phyloP scores from a whole-genome alignment of 2,888 invertebrate genomes.

The Trisateles emortualis region DNA sequence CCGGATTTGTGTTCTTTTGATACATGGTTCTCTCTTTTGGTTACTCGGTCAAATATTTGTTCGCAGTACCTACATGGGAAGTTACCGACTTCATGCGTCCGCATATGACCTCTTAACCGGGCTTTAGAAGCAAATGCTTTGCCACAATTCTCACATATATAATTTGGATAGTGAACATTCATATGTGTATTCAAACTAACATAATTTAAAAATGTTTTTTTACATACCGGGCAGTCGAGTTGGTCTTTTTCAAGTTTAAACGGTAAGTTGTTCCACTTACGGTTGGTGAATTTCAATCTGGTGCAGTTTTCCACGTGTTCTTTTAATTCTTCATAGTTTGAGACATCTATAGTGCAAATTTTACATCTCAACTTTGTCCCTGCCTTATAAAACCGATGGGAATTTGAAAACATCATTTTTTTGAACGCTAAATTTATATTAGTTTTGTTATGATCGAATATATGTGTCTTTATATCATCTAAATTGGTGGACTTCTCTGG shows the following conservation, averaged over 20 bases:
- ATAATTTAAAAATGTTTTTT: conserved; percentile 75
- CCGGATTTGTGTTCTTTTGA: conserved; percentile 81
- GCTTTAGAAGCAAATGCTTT: conserved; percentile 85
- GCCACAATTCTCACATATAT: conserved; percentile 83
- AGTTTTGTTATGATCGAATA: conserved; percentile 61
- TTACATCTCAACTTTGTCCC: conserved; percentile 66
- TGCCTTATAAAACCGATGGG: conserved; percentile 66
- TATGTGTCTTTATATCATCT: conserved; percentile 68
- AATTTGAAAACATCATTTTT: conserved; percentile 72
- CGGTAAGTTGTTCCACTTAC: conserved; percentile 71
- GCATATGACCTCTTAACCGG: conserved; percentile 79
- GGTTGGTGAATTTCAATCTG: conserved; percentile 50
- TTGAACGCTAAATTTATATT: conserved; percentile 72
- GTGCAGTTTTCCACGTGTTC: conserved; percentile 69
- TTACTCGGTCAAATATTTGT: conserved; percentile 74
- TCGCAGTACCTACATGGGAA: conserved; percentile 76
- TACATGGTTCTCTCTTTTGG: conserved; percentile 78
- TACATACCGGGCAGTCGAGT: conserved; percentile 76
- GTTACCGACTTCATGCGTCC: conserved; percentile 83
- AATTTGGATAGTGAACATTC: conserved; percentile 83
- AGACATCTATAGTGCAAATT: conserved; percentile 67
- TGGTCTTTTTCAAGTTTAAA: conserved; percentile 81
- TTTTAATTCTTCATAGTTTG: conserved; percentile 63
- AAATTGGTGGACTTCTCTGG: conserved; percentile 63
- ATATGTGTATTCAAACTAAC: conserved; percentile 82